A percentile compares a stretch with the other conserved stretches of the same genome.
These are phyloP conservation scores for Enteromius fasciolatus DNA, from an alignment of 2,797 vertebrate species.

Conservation along the genomic window DNA sequence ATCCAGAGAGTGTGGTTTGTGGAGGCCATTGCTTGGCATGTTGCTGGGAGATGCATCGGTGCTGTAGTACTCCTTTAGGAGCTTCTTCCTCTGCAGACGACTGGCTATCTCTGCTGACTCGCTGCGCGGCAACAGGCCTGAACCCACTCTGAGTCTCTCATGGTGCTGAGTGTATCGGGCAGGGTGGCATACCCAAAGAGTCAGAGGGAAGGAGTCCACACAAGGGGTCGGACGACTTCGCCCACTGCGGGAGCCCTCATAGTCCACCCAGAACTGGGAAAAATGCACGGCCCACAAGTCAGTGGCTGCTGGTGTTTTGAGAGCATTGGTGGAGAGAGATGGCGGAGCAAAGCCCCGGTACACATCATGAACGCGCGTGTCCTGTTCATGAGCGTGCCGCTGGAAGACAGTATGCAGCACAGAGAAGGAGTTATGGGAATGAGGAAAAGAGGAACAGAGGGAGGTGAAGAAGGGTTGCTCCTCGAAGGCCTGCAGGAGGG, in stretches of 20 bases:
- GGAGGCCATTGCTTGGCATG: constrained; percentile 76
- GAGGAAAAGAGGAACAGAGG: constrained; percentile 83
- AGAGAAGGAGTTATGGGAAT: constrained; percentile 75
- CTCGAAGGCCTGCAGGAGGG: constrained; percentile 91
- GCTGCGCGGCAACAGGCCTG: constrained; percentile 77
- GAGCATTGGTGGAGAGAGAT: constrained; percentile 80
- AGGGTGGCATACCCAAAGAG: constrained; percentile 93
- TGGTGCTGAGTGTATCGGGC: constrained; percentile 82
- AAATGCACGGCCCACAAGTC: constrained; percentile 96
- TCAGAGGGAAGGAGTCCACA: constrained; percentile 94
- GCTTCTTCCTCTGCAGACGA: constrained; percentile 88
- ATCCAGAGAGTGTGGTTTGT: constrained; percentile 78
- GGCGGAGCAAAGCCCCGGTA: constrained; percentile 87
- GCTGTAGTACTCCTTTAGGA: constrained; percentile 93
- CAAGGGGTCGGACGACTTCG: constrained; percentile 91
- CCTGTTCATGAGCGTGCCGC: constrained; percentile 92
- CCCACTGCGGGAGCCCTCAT: constrained; percentile 86
- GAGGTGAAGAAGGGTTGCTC: constrained; percentile 88
- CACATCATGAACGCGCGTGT: constrained; percentile 91
- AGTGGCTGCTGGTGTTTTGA: constrained; percentile 87
- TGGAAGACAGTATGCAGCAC: constrained; percentile 89
- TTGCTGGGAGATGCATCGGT: constrained; percentile 67
- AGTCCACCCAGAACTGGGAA: constrained; percentile 98
- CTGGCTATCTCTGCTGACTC: constrained; percentile 83
- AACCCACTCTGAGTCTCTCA: constrained; percentile 71